Conservation (phyloP, 2,888 invertebrate species). For the Eupithecia inturbata region DNA sequence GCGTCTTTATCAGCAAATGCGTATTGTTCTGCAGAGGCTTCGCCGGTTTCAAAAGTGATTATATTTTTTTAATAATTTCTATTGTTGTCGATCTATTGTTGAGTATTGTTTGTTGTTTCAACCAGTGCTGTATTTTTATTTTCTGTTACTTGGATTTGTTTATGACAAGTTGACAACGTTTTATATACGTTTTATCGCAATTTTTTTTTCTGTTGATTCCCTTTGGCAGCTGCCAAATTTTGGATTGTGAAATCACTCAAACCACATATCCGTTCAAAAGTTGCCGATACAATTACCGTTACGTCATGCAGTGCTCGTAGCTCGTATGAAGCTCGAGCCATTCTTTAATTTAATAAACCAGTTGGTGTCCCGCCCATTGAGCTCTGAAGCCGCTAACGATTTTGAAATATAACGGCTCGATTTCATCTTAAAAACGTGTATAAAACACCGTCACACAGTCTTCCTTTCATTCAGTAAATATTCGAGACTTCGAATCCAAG, state of each 20-base stretch:
- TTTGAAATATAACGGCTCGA: conserved; percentile 44
- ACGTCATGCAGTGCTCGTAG: conserved; percentile 39
- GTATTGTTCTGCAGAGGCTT: conserved; percentile 3
- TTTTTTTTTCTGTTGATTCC: neutral
- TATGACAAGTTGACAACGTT: neutral
- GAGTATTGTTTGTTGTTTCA: neutral
- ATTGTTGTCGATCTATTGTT: neutral
- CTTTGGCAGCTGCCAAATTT: neutral
- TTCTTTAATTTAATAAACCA: conserved; percentile 47
- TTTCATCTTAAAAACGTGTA: conserved; percentile 15
- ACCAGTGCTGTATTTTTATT: neutral
- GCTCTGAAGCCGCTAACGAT: conserved; percentile 38
- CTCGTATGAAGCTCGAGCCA: conserved; percentile 34
- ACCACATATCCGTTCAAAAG: conserved; percentile 31
- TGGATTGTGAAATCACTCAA: conserved; percentile 25
- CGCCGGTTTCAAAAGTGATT: neutral
- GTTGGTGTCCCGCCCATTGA: conserved; percentile 35
- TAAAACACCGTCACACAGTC: neutral
- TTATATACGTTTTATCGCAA: neutral
- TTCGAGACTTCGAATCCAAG: neutral
- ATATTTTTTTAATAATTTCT: neutral
- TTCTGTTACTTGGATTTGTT: neutral
- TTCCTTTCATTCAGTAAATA: neutral
- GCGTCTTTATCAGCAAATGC: conserved; percentile 2
- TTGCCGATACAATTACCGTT: conserved; percentile 44